Percentiles rank a stretch among this genome's conserved stretches.
Conservation (phyloP, 53 echinoderm and acorn worm genomes). For the Luidia sarsii region DNA sequence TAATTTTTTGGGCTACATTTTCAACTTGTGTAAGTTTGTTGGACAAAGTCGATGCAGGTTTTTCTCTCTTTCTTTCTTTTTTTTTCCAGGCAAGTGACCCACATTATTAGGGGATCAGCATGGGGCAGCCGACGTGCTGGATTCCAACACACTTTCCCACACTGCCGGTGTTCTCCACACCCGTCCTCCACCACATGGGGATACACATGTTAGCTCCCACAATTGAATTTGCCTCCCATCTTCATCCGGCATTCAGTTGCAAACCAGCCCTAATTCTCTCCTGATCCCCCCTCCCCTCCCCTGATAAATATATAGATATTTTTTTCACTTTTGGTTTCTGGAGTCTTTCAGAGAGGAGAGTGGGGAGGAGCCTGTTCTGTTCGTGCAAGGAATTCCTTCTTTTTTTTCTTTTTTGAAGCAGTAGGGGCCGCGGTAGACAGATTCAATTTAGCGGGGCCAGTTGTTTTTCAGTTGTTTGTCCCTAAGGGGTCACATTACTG, state of each 20-base stretch:
- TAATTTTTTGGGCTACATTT: too few species aligned
- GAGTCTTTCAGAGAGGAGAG: too few species aligned
- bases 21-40: too few species aligned
- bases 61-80: too few species aligned
- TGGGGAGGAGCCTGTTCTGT: too few species aligned
- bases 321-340: too few species aligned
- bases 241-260: slow-evolving; percentile 43
- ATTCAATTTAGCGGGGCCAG: slow-evolving; percentile 38
- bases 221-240: slow-evolving; percentile 55
- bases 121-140: background rate
- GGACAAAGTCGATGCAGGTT: too few species aligned
- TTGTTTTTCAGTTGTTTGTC: slow-evolving; percentile 35
- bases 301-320: too few species aligned
- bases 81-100: too few species aligned
- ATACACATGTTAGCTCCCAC: slow-evolving; percentile 48
- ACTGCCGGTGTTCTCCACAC: background rate
- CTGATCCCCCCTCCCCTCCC: background rate
- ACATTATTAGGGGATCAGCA: too few species aligned
- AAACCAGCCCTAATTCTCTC: slow-evolving; percentile 43
- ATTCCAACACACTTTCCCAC: slow-evolving; percentile 58
- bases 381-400: too few species aligned
- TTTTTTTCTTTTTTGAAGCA: background rate
- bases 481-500: slow-evolving; percentile 26
- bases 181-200: slow-evolving; percentile 47
- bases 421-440: slow-evolving; percentile 12